Percentiles rank a stretch among this genome's conserved stretches.
Evolutionary conservation across 2,113 vertebrate genomes (phyloP).

Genomic region (Helogale parvula): DNA sequence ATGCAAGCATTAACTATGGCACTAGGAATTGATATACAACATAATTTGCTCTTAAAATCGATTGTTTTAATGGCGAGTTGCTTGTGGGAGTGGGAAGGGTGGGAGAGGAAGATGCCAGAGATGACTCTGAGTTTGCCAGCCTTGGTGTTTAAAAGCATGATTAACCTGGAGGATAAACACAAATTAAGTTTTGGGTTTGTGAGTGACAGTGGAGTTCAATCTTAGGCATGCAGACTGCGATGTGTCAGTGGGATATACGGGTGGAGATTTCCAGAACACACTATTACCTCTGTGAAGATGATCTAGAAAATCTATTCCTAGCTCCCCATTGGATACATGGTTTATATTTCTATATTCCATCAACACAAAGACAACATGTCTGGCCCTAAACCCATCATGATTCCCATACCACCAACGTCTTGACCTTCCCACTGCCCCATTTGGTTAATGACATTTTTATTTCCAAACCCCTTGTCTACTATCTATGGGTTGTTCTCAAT

Average conservation of each 20-base stretch:
- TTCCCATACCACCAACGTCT: neutral
- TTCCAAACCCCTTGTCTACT: neutral
- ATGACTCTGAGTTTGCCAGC: slow-evolving; percentile 1
- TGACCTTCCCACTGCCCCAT: neutral
- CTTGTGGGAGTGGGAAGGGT: neutral
- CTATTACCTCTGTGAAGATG: slow-evolving; percentile 43
- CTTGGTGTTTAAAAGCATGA: neutral
- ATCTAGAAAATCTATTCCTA: slow-evolving; percentile 50
- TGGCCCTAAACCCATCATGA: neutral
- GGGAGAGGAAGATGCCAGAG: neutral
- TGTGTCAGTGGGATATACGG: slow-evolving; percentile 47
- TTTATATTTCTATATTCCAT: slow-evolving; percentile 39
- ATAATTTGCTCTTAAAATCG: neutral
- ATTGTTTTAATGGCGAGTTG: neutral
- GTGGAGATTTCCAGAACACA: slow-evolving; percentile 48
- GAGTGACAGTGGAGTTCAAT: slow-evolving; percentile 29
- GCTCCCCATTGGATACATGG: neutral
- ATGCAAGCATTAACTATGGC: neutral
- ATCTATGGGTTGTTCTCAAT: neutral
- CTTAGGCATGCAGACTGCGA: neutral
- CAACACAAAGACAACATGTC: slow-evolving; percentile 21
- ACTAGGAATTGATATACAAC: neutral
- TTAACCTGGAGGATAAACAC: neutral
- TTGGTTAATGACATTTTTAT: neutral
- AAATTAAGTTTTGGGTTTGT: neutral